Evolutionary conservation across 2,888 invertebrate genomes (phyloP).

Genomic region (Dioctria linearis): DNA sequence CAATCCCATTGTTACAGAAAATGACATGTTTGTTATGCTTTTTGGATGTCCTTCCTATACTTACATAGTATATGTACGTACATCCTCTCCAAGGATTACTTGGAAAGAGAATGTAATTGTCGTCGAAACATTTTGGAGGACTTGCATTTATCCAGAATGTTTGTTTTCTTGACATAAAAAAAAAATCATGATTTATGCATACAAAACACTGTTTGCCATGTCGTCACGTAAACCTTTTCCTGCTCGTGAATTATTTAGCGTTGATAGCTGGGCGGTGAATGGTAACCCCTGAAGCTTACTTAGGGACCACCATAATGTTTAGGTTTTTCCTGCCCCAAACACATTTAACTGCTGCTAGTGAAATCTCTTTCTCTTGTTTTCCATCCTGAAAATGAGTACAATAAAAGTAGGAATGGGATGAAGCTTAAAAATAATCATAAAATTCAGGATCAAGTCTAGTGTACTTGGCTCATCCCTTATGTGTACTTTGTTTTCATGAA

Average conservation of each 20-base stretch:
- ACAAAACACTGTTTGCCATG: not conserved
- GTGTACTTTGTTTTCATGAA: not conserved
- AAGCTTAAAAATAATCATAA: not conserved
- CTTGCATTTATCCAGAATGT: not conserved
- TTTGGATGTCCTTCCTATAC: not conserved
- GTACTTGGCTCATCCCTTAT: not conserved
- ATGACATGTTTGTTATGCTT: no score
- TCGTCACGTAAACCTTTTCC: not conserved
- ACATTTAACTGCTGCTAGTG: slow-evolving; percentile 7
- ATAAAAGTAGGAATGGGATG: not conserved
- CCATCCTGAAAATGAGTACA: not conserved
- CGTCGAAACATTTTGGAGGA: not conserved
- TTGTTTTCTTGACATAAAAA: not conserved
- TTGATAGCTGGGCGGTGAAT: not conserved
- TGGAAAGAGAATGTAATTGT: not conserved
- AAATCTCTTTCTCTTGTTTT: not conserved
- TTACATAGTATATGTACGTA: not conserved
- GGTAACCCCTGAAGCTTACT: not conserved
- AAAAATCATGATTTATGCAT: not conserved
- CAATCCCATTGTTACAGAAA: no score
- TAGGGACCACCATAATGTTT: not conserved
- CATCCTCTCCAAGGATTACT: not conserved
- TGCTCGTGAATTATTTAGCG: not conserved
- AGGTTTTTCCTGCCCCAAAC: not conserved
- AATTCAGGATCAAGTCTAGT: not conserved